Conservation (phyloP, 2,113 vertebrate genomes). For the Cygnus buccinator region DNA sequence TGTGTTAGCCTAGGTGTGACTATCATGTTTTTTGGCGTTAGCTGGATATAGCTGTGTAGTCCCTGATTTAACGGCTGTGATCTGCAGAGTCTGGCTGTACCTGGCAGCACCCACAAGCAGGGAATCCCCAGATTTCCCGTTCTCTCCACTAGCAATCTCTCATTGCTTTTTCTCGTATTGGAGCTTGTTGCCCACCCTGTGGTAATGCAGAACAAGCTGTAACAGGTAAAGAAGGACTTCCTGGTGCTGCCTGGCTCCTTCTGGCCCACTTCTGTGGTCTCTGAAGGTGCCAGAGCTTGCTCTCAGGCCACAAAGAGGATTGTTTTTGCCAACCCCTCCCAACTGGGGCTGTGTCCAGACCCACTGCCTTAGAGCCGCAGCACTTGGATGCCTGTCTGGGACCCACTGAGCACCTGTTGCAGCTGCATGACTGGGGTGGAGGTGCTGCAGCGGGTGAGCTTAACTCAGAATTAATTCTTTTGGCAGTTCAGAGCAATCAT, state of each 20-base stretch:
- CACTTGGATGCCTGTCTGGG: neutral
- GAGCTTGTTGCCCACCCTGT: neutral
- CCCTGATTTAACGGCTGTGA: neutral
- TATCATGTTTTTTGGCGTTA: neutral
- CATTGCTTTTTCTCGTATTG: neutral
- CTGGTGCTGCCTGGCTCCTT: neutral
- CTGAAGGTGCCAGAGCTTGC: neutral
- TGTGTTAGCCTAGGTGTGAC: neutral
- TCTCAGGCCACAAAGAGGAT: neutral
- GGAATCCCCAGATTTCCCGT: neutral
- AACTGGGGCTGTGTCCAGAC: rapidly evolving
- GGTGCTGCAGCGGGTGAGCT: neutral
- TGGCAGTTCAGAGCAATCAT: neutral
- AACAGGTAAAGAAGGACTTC: neutral
- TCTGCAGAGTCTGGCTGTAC: neutral
- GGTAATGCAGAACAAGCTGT: neutral
- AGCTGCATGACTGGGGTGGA: neutral
- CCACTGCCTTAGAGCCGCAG: neutral
- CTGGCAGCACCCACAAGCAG: neutral
- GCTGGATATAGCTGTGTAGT: neutral
- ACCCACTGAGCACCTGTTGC: neutral
- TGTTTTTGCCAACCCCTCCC: neutral
- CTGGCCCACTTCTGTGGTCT: neutral
- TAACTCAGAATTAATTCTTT: neutral
- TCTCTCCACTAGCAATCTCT: neutral